Evolutionary conservation across 64 coral and sea anemone genomes (phyloP), one percentile per base, ranked within the genome.

Genomic region (Acropora tenuis): DNA sequence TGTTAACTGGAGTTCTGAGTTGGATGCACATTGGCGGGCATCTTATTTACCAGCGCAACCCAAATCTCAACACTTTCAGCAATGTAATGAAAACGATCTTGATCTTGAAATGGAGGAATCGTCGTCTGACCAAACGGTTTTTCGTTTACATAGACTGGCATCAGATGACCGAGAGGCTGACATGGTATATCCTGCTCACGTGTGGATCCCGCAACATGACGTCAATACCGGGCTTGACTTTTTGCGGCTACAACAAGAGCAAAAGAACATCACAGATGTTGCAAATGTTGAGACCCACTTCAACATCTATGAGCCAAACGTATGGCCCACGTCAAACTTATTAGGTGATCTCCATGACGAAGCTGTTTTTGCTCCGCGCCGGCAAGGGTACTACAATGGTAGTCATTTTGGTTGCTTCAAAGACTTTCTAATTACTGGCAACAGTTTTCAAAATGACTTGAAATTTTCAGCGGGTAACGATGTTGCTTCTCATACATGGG

Each of bases 1-100:
- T 30, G 3, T 85, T 20, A 85, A 85, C 66, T 85, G 82, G 82
- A 71, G 82, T 72, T 85, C 82, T 85, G 82, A 85, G 49, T 10
- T 85, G 65, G 42, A 85, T 8, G 16, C 60, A 13, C 10, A 1
- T 45, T 8, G 65, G 9, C 44, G n/a, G 7, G 17, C 61, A 48
- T 7, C n/a, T 3, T n/a, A 71, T 85, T 49, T 65, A 6, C 3
- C 2, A n/a, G 82, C 47, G 2, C 63, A 49, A 58, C 63, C 82
- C 15, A 20, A 17, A 85, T 40, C 9, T 10, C 61, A 72, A 18
- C 6, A 46, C 4, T 78, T 78, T 78, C 75, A 78, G 15, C 79
- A 17, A 45, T 63, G 40, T 6, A 61, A 65, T 43, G 20, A 60
- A 49, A 49, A 30, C 8, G 18, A 16, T 48, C 15, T 7, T 49